These are phyloP conservation scores for Aurelia sp. DNA, from an alignment of 30 jellyfish, hydroid and myxozoan species.

Conservation along the genomic window DNA sequence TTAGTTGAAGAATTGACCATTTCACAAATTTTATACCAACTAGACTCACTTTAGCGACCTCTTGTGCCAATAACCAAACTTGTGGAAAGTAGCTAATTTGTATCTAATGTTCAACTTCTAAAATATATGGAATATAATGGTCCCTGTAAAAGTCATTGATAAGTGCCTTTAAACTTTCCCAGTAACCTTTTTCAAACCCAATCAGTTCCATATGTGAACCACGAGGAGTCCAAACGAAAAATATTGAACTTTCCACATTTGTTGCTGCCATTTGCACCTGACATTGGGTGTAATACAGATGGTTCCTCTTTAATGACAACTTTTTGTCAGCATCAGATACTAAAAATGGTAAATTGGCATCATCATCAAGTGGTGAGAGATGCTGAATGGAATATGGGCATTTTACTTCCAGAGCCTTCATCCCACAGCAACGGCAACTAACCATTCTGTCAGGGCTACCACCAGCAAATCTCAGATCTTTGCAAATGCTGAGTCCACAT, in stretches of 20 bases:
- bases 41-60: no score
- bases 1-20: no score
- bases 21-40: no score
- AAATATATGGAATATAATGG: not conserved
- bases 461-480: slow-evolving; percentile 11
- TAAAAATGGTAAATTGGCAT: slow-evolving; percentile 11
- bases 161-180: slow-evolving; percentile 9
- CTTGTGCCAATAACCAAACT: no score
- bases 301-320: slow-evolving; percentile 8
- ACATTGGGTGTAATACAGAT: slow-evolving; percentile 53
- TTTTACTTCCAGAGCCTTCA: slow-evolving; percentile 21
- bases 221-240: slow-evolving; percentile 54
- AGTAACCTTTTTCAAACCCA: not conserved
- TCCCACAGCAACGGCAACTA: slow-evolving; percentile 40
- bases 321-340: not conserved
- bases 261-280: slow-evolving; percentile 75
- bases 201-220: slow-evolving; percentile 12
- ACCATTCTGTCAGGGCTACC: slow-evolving; percentile 53
- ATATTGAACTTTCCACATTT: slow-evolving; percentile 12
- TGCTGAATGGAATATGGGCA: slow-evolving; percentile 33
- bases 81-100: no score
- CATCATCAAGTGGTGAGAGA: slow-evolving; percentile 20
- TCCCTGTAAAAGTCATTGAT: not conserved
- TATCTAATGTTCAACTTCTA: no score
- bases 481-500: slow-evolving; percentile 38